A percentile compares a stretch with the other conserved stretches of the same genome.
Evolutionary conservation across 2,888 invertebrate genomes (phyloP).

Genomic region (Amblyjoppa fuscipennis): DNA sequence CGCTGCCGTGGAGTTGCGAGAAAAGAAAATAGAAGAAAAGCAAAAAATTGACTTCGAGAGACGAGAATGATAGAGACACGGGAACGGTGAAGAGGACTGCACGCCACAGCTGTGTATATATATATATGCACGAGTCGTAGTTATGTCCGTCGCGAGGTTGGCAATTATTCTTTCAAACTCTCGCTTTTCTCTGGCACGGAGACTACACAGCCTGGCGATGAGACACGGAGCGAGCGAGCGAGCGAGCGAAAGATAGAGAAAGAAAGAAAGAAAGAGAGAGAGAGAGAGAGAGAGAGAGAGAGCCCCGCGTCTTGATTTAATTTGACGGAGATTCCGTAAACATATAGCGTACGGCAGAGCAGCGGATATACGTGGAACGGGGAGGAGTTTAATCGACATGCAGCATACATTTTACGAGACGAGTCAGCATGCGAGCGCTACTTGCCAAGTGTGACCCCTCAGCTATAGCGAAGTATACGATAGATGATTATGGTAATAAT

Average conservation of each 20-base stretch:
- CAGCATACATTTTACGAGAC: conserved; percentile 16
- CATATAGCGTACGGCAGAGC: not conserved
- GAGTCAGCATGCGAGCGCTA: conserved; percentile 29
- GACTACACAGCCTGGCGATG: not conserved
- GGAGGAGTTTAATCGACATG: conserved; percentile 49
- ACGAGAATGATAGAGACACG: conserved; percentile 7
- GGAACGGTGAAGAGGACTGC: not conserved
- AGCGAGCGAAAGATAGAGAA: not conserved
- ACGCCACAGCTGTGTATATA: not conserved
- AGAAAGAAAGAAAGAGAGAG: not conserved
- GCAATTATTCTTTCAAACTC: conserved; percentile 63
- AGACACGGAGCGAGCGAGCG: not conserved
- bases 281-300: not conserved
- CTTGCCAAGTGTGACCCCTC: conserved; percentile 50
- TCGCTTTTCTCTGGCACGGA: conserved; percentile 61
- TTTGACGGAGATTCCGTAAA: conserved; percentile 34
- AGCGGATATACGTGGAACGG: not conserved
- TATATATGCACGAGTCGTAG: conserved; percentile 42
- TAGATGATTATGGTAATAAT: conserved; percentile 65
- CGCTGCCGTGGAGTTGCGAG: conserved; percentile 21
- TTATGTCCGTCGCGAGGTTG: conserved; percentile 52
- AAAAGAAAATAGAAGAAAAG: not conserved
- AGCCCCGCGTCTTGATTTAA: conserved; percentile 26
- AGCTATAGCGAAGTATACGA: conserved; percentile 60
- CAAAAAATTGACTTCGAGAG: conserved; percentile 1